Evolutionary conservation across 2,113 vertebrate genomes (phyloP).

Genomic region (Gadus chalcogrammus): DNA sequence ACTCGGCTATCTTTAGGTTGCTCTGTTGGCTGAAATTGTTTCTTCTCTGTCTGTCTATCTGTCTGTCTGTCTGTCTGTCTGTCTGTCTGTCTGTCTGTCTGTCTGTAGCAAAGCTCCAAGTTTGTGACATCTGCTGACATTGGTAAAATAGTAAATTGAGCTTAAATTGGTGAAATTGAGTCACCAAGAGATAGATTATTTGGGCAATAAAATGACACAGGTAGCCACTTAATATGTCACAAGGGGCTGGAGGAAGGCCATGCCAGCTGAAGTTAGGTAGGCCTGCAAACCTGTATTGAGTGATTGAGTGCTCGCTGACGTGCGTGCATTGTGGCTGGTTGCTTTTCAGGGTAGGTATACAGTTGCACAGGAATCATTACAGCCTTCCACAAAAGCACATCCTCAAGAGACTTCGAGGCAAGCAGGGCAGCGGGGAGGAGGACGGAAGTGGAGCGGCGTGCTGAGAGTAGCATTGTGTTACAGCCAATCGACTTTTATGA

Average conservation of each 20-base stretch:
- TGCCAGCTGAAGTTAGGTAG: too few species aligned
- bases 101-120: constrained; percentile 46
- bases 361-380: too few species aligned
- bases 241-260: not conserved
- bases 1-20: constrained; percentile 63
- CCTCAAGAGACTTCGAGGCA: too few species aligned
- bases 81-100: constrained; percentile 34
- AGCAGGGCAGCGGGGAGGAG: constrained; percentile 8
- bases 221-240: constrained; percentile 60
- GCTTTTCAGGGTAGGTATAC: too few species aligned
- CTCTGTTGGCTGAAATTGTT: constrained; percentile 54
- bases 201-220: constrained; percentile 37
- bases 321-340: too few species aligned
- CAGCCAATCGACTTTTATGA: constrained; percentile 49
- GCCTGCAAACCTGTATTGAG: too few species aligned
- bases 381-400: too few species aligned
- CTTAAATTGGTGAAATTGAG: too few species aligned
- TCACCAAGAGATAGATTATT: constrained; percentile 37
- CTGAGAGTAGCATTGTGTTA: constrained; percentile 39
- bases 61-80: constrained; percentile 32
- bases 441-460: constrained; percentile 22
- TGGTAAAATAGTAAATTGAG: constrained; percentile 54
- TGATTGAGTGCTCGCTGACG: too few species aligned
- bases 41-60: not conserved
- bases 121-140: constrained; percentile 71